These are phyloP conservation scores for Cotesia typhae DNA, from an alignment of 1,140 invertebrate genomes.

Conservation along the genomic window DNA sequence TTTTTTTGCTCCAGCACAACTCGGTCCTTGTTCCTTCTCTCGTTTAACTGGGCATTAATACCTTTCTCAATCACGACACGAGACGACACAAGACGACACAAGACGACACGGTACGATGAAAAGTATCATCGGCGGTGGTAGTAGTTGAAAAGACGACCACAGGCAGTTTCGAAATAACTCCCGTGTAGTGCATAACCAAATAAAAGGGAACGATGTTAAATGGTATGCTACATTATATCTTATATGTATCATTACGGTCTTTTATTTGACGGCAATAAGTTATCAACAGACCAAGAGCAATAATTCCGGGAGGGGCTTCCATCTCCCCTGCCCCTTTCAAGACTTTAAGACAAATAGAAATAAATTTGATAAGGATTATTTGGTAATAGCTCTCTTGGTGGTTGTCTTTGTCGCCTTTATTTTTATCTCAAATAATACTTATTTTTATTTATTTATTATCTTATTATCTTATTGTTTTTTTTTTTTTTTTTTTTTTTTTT, in stretches of 20 bases:
- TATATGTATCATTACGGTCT: neutral
- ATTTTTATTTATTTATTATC: neutral
- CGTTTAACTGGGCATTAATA: slow-evolving; percentile 6
- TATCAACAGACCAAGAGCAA: neutral
- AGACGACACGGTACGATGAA: too few relatives aligned
- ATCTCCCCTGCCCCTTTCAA: too few relatives aligned
- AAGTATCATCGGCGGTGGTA: slow-evolving; percentile 8
- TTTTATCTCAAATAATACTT: neutral
- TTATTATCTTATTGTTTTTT: too few relatives aligned
- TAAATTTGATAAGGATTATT: slow-evolving; percentile 42
- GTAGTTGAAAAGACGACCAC: slow-evolving; percentile 30
- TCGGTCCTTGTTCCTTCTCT: too few relatives aligned
- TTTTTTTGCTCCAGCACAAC: slow-evolving; percentile 15
- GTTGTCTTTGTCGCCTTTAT: slow-evolving; percentile 13
- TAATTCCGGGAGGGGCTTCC: slow-evolving; percentile 37
- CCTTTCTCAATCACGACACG: neutral
- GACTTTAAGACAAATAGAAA: slow-evolving; percentile 51
- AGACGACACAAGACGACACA: too few relatives aligned
- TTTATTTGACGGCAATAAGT: neutral
- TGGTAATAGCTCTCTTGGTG: slow-evolving; percentile 30
- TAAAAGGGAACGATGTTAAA: neutral
- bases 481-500: neutral
- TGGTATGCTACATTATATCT: too few relatives aligned
- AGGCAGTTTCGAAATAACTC: slow-evolving; percentile 40
- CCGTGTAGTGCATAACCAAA: slow-evolving; percentile 18